Conservation (phyloP, 2,888 invertebrate genomes). For the Sinopyrophorus schimmeli region DNA sequence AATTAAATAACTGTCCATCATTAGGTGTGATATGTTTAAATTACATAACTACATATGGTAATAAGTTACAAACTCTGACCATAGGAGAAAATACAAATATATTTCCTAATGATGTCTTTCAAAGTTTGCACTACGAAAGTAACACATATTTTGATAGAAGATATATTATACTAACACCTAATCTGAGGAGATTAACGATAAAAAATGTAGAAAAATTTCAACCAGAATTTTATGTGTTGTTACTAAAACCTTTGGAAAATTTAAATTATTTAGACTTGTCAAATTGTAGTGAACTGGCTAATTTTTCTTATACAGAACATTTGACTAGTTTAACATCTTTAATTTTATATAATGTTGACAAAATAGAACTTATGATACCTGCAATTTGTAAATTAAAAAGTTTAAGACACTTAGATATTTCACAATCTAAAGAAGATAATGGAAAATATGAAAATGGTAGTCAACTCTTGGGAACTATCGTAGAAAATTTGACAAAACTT, state of each 20-base stretch:
- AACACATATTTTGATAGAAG: conserved; percentile 53
- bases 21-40: conserved; percentile 67
- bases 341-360: conserved; percentile 79
- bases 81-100: conserved; percentile 70
- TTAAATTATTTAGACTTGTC: conserved; percentile 75
- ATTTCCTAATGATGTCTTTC: conserved; percentile 52
- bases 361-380: conserved; percentile 64
- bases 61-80: conserved; percentile 69
- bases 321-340: conserved; percentile 72
- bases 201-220: conserved; percentile 58
- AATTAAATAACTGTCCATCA: conserved; percentile 73
- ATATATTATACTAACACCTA: conserved; percentile 63
- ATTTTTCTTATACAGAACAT: conserved; percentile 68
- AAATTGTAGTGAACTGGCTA: conserved; percentile 64
- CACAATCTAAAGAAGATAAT: conserved; percentile 69
- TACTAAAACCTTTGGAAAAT: conserved; percentile 63
- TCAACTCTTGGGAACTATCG: conserved; percentile 69
- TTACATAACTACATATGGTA: conserved; percentile 69
- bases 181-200: conserved; percentile 63
- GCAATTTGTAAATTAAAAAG: conserved; percentile 63
- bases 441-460: conserved; percentile 78
- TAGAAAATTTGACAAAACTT: conserved; percentile 73
- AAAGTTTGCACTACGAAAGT: conserved; percentile 22
- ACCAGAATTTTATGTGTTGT: conserved; percentile 58
- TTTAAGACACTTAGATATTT: conserved; percentile 80